Base-by-base conservation (phyloP, 2,113 vertebrate genomes). In the Oreochromis spilurus region DNA sequence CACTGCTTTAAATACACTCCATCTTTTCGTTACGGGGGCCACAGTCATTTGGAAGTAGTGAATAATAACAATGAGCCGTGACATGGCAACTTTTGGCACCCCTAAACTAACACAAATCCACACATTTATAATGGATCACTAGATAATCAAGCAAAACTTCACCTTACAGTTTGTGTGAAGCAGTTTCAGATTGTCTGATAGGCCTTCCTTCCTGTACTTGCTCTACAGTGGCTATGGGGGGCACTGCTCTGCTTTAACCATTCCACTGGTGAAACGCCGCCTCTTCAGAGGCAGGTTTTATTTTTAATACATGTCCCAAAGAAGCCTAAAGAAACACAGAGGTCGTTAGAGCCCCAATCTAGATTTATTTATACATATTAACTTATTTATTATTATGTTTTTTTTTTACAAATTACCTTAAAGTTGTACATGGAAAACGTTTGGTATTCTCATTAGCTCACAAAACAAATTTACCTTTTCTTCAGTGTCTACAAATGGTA, bases 401-500 rank as follows among this genome's bases (percentile, higher is more conserved):
- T 48, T 94, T 92, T 24, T 90, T 89, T 88, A 92, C 89, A 91
- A 84, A 90, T 54, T 88, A 79, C 65, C 85, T 91, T 84, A 29
- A 81, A 88, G 36, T 87, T 91, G 88, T 85, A 94, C 91, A 95
- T 67, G 78, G 43, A 75, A 75, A 75, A 50, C 2, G 6, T 77
- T 77, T 77, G 70, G 43, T 50, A 50, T 50, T 77, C 24, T 77
- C 16, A 79, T 83, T 67, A 65, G 81, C 65, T 80, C 79, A 79
- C 82, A 90, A 82, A 75, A 92, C 88, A 91, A 40, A 58, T 79
- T 19, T 40, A 84, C 5, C 36, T 75, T 85, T 77, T 86, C 45
- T 90, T 94, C 90, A 93, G 93, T 93, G 93, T 91, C 87, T 84
- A 90, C 79, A 92, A 93, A 90, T 9, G 3, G 70, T 82, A 93